Conservation (phyloP, 1,140 invertebrate genomes). For the Portunus trituberculatus region DNA sequence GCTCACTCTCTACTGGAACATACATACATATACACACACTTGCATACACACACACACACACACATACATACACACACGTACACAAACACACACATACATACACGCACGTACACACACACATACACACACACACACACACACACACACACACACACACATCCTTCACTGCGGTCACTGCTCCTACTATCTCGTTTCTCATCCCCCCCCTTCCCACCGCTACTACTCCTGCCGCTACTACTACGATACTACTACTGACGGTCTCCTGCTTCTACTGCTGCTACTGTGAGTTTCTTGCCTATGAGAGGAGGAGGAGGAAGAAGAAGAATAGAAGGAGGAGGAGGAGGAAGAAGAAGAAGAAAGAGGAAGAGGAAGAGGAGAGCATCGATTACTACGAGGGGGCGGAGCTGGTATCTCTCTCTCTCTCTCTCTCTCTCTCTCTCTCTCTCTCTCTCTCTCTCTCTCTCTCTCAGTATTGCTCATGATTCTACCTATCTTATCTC, state of each 20-base stretch:
- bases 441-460: conserved; percentile 54
- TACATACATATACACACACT: neutral
- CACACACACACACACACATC: no score
- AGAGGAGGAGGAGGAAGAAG: neutral
- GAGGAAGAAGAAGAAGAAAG: neutral
- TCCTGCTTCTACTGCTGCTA: neutral
- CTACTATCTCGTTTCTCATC: neutral
- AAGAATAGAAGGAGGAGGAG: neutral
- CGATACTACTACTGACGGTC: neutral
- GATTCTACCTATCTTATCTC: neutral
- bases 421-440: conserved; percentile 54
- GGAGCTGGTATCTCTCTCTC: conserved; percentile 29
- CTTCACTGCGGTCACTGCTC: neutral
- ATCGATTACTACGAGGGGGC: neutral
- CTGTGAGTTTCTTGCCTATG: neutral
- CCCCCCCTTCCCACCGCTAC: neutral
- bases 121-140: no score
- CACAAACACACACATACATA: neutral
- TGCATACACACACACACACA: neutral
- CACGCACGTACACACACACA: neutral
- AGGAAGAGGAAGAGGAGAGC: conserved; percentile 7
- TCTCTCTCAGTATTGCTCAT: neutral
- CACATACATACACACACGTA: neutral
- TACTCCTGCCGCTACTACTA: neutral
- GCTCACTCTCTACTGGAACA: neutral